Evolutionary conservation across 2,888 invertebrate species (phyloP).

Genomic region (Hypomecis atomaria): DNA sequence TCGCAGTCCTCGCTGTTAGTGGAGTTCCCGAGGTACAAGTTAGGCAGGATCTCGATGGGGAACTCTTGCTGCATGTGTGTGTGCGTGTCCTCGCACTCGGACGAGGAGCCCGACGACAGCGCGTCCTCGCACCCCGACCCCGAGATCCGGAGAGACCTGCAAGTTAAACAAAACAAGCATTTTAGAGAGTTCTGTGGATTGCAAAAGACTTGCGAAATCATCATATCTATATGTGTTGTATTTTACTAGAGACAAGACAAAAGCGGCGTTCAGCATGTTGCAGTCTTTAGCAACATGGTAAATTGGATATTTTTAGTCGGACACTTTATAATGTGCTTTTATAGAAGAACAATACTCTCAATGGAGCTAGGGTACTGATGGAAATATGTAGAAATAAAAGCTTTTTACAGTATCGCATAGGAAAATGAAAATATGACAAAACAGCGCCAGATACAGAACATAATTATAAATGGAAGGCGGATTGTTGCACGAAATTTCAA

Average conservation of each 20-base stretch:
- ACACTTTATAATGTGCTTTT: too few relatives aligned
- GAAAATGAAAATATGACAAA: too few relatives aligned
- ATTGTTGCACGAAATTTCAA: not conserved
- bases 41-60: constrained; percentile 97
- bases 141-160: constrained; percentile 90
- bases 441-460: not conserved
- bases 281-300: too few relatives aligned
- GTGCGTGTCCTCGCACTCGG: constrained; percentile 88
- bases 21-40: constrained; percentile 97
- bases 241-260: too few relatives aligned
- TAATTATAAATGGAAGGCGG: constrained; percentile 3
- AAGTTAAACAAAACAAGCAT: constrained; percentile 14
- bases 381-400: too few relatives aligned
- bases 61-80: constrained; percentile 89
- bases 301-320: too few relatives aligned
- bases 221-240: too few relatives aligned
- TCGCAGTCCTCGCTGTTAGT: constrained; percentile 96
- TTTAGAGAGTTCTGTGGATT: not conserved
- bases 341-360: too few relatives aligned
- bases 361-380: too few relatives aligned
- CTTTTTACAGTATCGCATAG: too few relatives aligned
- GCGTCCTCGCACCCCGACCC: constrained; percentile 87
- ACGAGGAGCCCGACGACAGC: constrained; percentile 88
- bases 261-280: too few relatives aligned
- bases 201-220: too few relatives aligned